A percentile compares a stretch with the other conserved stretches of the same genome.
phyloP scores from a whole-genome alignment of 1,140 invertebrate genomes.

The Drosophila aff. region DNA sequence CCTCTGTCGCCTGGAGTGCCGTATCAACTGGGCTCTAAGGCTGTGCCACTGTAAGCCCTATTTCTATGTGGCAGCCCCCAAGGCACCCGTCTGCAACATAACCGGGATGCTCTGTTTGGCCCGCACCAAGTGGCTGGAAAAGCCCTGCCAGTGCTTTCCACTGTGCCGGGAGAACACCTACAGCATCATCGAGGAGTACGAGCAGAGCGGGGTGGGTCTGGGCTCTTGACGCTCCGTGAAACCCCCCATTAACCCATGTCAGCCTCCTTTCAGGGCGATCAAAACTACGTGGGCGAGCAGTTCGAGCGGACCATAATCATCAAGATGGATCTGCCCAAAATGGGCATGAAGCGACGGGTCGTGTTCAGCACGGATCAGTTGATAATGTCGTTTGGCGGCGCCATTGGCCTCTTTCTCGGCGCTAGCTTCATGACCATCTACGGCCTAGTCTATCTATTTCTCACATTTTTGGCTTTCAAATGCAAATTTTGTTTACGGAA shows the following conservation, averaged over 20 bases:
- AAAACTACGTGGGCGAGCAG: conserved; percentile 40
- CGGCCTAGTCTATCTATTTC: conserved; percentile 55
- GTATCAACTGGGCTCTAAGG: conserved; percentile 58
- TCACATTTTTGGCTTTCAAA: conserved; percentile 50
- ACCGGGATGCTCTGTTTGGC: conserved; percentile 66
- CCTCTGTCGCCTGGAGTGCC: conserved; percentile 75
- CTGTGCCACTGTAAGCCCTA: conserved; percentile 75
- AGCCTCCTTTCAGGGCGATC: conserved; percentile 33
- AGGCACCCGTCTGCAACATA: conserved; percentile 54
- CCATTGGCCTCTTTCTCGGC: conserved; percentile 77
- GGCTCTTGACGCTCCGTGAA: not conserved
- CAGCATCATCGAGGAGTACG: conserved; percentile 45
- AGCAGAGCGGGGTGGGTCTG: conserved; percentile 48
- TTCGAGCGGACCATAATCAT: conserved; percentile 71
- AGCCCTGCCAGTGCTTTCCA: conserved; percentile 57
- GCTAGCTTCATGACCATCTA: conserved; percentile 80
- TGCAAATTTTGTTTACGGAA: conserved; percentile 34
- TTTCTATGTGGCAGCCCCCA: conserved; percentile 61
- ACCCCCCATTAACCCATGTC: not conserved
- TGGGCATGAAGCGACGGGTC: conserved; percentile 76
- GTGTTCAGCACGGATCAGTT: conserved; percentile 80
- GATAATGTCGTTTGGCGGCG: conserved; percentile 79
- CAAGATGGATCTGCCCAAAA: conserved; percentile 64
- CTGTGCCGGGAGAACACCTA: conserved; percentile 64
- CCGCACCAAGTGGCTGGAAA: conserved; percentile 60